phyloP scores from a whole-genome alignment of 2,797 vertebrate genomes.

The Danio kyathit region DNA sequence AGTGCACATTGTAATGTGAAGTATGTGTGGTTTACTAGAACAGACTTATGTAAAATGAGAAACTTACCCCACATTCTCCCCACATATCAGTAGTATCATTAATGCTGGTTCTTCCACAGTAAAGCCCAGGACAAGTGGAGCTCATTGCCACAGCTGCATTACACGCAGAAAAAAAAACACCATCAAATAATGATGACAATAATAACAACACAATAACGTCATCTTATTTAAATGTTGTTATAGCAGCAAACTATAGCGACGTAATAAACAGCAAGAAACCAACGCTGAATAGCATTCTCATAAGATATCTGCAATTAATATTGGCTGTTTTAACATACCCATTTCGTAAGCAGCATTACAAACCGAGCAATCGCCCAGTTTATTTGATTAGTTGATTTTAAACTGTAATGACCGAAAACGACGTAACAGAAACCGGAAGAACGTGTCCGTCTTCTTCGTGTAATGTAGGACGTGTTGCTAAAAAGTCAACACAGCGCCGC shows the following conservation, averaged over 20 bases:
- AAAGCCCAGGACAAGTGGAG: conserved; percentile 92
- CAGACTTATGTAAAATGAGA: not conserved
- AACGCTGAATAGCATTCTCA: not conserved
- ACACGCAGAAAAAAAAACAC: conserved; percentile 29
- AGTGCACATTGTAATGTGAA: not conserved
- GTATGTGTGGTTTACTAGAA: not conserved
- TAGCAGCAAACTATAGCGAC: not conserved
- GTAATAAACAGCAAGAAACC: not conserved
- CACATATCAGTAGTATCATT: conserved; percentile 77
- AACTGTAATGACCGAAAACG: not conserved
- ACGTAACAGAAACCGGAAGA: conserved; percentile 22
- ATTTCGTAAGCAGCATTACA: conserved; percentile 36
- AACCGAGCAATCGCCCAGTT: not conserved
- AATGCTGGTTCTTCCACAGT: conserved; percentile 89
- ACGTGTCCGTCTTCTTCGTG: conserved; percentile 10
- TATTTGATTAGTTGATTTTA: not conserved
- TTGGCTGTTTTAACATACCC: conserved; percentile 7
- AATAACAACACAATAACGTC: not conserved
- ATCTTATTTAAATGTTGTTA: not conserved
- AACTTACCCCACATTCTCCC: conserved; percentile 93
- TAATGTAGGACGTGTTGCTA: not conserved
- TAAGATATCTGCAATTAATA: not conserved
- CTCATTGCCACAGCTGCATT: conserved; percentile 87
- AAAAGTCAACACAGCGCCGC: conserved; percentile 23
- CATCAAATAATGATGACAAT: not conserved